Percentiles rank a stretch among this genome's conserved stretches.
Evolutionary conservation across 2,113 vertebrate species (phyloP).

Genomic region (Peromyscus polionotus): DNA sequence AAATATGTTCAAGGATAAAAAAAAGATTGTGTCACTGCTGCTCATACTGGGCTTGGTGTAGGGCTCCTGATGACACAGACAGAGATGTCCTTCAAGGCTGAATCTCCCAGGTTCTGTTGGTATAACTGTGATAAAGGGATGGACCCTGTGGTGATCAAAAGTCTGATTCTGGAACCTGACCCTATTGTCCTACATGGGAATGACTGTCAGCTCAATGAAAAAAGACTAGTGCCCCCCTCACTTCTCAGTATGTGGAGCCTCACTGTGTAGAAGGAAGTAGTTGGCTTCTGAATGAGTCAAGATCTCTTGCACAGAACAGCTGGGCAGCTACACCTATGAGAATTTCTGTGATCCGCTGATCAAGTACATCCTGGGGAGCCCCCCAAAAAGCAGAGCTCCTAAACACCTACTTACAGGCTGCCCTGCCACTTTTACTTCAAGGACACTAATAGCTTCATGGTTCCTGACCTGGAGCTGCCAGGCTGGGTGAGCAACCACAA

Average conservation of each 20-base stretch:
- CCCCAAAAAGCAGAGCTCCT: constrained; percentile 90
- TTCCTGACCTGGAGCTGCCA: constrained; percentile 92
- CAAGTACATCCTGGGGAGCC: constrained; percentile 89
- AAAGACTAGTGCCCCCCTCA: not conserved
- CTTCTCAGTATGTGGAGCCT: constrained; percentile 82
- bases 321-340: constrained; percentile 93
- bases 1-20: not conserved
- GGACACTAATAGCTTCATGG: constrained; percentile 86
- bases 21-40: not conserved
- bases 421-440: constrained; percentile 97
- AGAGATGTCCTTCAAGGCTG: not conserved
- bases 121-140: too few species aligned
- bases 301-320: constrained; percentile 92
- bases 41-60: not conserved
- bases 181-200: too few species aligned
- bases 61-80: not conserved
- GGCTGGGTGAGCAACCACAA: constrained; percentile 93
- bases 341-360: constrained; percentile 89
- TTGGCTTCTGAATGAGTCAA: constrained; percentile 95
- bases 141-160: too few species aligned
- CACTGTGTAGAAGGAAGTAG: constrained; percentile 92
- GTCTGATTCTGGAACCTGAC: too few species aligned
- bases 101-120: too few species aligned
- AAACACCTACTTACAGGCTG: constrained; percentile 89
- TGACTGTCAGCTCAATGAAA: too few species aligned